Conservation (phyloP, 2,113 vertebrate species). For the Anarhynchus alexandrinus region DNA sequence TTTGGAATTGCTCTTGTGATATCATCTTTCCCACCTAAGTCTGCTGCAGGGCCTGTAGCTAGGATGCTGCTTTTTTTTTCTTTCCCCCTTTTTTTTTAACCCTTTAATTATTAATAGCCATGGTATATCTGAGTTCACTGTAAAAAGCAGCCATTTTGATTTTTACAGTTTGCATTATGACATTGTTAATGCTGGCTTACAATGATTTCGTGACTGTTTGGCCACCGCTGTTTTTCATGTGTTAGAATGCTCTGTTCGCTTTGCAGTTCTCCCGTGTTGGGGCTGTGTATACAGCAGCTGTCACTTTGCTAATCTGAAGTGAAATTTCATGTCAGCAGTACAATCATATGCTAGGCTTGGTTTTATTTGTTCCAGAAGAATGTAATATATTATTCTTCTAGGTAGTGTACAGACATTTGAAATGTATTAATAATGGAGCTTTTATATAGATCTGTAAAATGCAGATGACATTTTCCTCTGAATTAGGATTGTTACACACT, state of each 20-base stretch:
- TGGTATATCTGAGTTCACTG: neutral
- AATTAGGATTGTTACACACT: neutral
- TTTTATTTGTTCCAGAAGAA: neutral
- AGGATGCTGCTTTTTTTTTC: neutral
- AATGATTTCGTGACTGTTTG: neutral
- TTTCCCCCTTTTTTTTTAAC: neutral
- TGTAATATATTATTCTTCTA: neutral
- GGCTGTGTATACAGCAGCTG: neutral
- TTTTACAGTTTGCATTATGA: neutral
- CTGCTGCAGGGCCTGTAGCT: neutral
- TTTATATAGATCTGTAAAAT: neutral
- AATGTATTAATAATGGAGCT: neutral
- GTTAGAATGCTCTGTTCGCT: neutral
- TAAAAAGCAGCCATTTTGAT: neutral
- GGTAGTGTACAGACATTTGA: neutral
- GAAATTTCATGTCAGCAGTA: neutral
- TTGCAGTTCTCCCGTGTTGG: neutral
- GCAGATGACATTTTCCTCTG: neutral
- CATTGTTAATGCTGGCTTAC: neutral
- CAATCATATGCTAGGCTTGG: neutral
- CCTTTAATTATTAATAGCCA: neutral
- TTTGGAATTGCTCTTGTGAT: too few relatives aligned
- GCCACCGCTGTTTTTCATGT: neutral
- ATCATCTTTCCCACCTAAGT: neutral
- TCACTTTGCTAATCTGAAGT: neutral